These are phyloP conservation scores for Arenaria interpres DNA, from an alignment of 2,113 vertebrate genomes.

Conservation along the genomic window DNA sequence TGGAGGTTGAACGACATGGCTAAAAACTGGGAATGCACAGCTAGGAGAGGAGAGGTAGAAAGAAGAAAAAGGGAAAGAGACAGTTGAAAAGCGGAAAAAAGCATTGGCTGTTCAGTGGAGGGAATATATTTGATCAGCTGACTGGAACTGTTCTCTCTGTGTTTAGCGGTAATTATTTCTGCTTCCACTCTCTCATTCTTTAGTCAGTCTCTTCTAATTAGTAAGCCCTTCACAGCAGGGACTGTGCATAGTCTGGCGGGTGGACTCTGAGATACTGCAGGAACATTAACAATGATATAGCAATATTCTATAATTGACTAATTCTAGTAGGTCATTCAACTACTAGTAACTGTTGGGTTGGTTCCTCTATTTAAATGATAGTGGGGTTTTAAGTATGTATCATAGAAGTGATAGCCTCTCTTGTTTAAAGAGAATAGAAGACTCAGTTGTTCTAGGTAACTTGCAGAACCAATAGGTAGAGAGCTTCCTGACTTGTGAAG, in stretches of 20 bases:
- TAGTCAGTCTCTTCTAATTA: neutral
- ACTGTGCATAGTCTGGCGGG: accelerated
- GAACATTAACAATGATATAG: neutral
- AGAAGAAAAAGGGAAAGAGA: neutral
- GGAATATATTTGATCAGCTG: neutral
- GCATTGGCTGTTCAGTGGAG: neutral
- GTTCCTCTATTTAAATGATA: neutral
- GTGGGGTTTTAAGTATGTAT: neutral
- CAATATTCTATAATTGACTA: neutral
- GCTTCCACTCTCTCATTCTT: neutral
- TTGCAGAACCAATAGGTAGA: neutral
- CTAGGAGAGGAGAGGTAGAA: neutral
- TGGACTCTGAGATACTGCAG: neutral
- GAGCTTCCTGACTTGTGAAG: neutral
- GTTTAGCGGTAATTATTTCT: neutral
- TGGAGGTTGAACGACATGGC: neutral
- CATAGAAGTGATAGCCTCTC: neutral
- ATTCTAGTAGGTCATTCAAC: neutral
- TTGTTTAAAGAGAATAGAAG: neutral
- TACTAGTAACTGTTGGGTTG: neutral
- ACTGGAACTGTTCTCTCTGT: neutral
- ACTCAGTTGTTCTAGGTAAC: neutral
- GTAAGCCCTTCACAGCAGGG: neutral
- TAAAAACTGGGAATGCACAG: neutral
- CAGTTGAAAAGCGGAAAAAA: neutral